These are phyloP conservation scores for Beaufortia kweichowensis DNA, from an alignment of 2,113 vertebrate species.

Conservation along the genomic window DNA sequence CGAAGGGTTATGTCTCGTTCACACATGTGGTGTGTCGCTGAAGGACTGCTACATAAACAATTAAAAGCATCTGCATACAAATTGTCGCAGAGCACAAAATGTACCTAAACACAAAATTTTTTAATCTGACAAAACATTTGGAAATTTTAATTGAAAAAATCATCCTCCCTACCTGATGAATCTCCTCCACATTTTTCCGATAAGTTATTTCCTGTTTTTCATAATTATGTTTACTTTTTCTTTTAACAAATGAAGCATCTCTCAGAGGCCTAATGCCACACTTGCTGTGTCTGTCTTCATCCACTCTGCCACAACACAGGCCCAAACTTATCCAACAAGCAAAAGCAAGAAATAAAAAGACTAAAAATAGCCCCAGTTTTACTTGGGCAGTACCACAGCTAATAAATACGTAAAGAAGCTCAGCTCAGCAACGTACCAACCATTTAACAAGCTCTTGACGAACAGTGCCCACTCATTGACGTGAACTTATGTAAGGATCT, in stretches of 20 bases:
- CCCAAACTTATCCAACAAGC: not conserved
- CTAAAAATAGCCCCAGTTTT: not conserved
- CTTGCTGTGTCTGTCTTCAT: not conserved
- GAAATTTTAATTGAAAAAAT: too few relatives aligned
- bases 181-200: too few relatives aligned
- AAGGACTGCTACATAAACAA: too few relatives aligned
- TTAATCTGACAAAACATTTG: too few relatives aligned
- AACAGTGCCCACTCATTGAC: conserved; percentile 5
- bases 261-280: not conserved
- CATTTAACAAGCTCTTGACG: not conserved
- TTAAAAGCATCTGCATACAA: too few relatives aligned
- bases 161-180: too few relatives aligned
- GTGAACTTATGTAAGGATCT: conserved; percentile 9
- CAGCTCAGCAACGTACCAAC: not conserved
- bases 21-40: too few relatives aligned
- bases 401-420: not conserved
- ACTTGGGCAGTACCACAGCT: not conserved
- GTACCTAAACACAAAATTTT: too few relatives aligned
- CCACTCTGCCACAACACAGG: not conserved
- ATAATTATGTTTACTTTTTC: too few relatives aligned
- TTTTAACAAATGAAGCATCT: not conserved
- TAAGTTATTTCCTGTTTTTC: too few relatives aligned
- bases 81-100: too few relatives aligned
- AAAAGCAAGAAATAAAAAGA: not conserved
- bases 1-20: not conserved